Evolutionary conservation across 2,797 vertebrate species (phyloP).

Genomic region (Scarus forsteni): DNA sequence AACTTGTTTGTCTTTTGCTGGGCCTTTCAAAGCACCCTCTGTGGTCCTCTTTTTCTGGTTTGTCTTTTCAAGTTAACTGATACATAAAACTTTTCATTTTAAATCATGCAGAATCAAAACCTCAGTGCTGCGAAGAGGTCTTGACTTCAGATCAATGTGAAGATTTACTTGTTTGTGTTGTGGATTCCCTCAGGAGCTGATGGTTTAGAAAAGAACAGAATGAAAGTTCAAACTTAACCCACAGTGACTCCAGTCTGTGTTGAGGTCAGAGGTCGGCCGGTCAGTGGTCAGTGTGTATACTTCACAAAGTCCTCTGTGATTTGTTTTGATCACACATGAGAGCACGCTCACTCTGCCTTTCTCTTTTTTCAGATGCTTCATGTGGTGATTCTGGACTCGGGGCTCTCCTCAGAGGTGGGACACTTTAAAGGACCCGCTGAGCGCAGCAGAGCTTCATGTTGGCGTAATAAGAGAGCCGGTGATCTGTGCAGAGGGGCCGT

Average conservation of each 20-base stretch:
- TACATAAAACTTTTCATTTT: too few relatives aligned
- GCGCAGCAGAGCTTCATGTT: background rate
- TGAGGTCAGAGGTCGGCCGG: slow-evolving; percentile 16
- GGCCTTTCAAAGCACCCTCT: too few relatives aligned
- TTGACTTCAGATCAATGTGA: background rate
- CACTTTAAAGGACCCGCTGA: slow-evolving; percentile 45
- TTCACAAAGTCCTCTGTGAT: slow-evolving; percentile 11
- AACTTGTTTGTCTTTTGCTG: too few relatives aligned
- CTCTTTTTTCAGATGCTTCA: slow-evolving; percentile 9
- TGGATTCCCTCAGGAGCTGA: background rate
- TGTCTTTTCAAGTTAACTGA: too few relatives aligned
- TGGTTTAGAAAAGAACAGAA: background rate
- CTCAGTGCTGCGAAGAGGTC: too few relatives aligned
- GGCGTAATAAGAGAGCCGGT: slow-evolving; percentile 46
- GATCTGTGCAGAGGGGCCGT: slow-evolving; percentile 22
- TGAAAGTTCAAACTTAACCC: background rate
- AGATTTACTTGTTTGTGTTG: too few relatives aligned
- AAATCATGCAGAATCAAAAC: too few relatives aligned
- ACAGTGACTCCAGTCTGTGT: background rate
- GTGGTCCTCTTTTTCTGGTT: too few relatives aligned
- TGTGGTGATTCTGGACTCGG: slow-evolving; percentile 19
- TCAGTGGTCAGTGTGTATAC: slow-evolving; percentile 5
- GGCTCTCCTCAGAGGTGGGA: slow-evolving; percentile 19
- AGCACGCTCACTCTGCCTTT: background rate
- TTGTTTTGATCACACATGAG: slow-evolving; percentile 16